Evolutionary conservation across 2,888 invertebrate genomes (phyloP), one percentile per base, ranked within the genome.

Genomic region (Chesias legatella): DNA sequence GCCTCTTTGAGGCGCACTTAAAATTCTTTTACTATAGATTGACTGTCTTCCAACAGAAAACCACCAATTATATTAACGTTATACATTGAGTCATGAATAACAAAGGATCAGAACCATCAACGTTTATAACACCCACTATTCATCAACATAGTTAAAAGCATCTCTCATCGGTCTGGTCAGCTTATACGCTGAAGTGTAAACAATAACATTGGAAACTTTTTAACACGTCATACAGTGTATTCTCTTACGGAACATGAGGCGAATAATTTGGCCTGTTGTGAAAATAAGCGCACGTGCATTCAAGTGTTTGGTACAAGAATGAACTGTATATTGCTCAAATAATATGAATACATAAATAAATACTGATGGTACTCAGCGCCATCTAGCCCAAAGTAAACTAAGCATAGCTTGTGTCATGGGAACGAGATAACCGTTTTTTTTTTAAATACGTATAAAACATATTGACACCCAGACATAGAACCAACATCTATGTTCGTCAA

Each of bases 161-260:
- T 83, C 80, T 69, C 65, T 83, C 82, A 74, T 67, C 83, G 66
- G 44, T 56, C 54, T 59, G 63, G 51, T 62, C 61, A 61, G 67
- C 72, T 72, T 71, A 73, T 69, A 73, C 73, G 76, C 79, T 80
- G 56, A 63, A 80, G 64, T 68, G 67, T 81, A 85, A 85, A 85
- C 84, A 85, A 84, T 80, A 85, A 83, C 82, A 83, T 64, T 60
- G 71, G 70, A 79, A 81, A 79, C 81, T 84, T 84, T 85, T 83
- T 78, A 83, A 84, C 79, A 73, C 76, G 69, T 78, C 77, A 73
- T 79, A 72, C 67, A 67, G 56, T 64, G 61, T 63, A 51, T 48
- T 59, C 60, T 57, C 63, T 61, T 59, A 60, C 60, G 71, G 65
- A 67, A 65, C 67, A 67, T 63, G 68, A 65, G 68, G 75, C 84